Evolutionary conservation across 35 echinoderm and acorn worm species (phyloP).

Genomic region (Strongylocentrotus purpuratus): DNA sequence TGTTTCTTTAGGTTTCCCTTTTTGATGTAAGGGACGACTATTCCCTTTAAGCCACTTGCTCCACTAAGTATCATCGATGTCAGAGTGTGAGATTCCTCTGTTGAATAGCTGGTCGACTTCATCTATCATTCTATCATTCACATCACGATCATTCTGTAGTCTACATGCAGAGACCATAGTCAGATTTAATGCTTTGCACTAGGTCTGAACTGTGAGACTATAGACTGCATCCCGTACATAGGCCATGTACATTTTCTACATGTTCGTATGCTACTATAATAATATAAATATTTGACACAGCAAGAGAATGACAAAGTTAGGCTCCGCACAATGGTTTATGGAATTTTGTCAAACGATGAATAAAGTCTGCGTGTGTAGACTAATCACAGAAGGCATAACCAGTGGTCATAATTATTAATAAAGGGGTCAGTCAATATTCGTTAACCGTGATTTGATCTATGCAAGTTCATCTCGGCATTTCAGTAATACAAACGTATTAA

Average conservation of each 20-base stretch:
- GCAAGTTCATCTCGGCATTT: background rate
- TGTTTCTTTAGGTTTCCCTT: too few relatives aligned
- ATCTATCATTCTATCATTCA: background rate
- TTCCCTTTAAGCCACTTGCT: constrained; percentile 1
- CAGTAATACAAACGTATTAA: background rate
- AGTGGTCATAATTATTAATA: background rate
- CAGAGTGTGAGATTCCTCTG: background rate
- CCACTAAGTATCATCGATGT: background rate
- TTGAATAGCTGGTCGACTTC: background rate
- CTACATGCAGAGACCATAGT: background rate
- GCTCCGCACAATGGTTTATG: too few relatives aligned
- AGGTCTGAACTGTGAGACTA: background rate
- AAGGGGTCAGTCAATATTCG: background rate
- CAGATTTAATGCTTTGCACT: background rate
- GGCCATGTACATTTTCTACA: too few relatives aligned
- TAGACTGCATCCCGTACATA: too few relatives aligned
- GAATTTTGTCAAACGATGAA: too few relatives aligned
- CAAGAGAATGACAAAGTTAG: too few relatives aligned
- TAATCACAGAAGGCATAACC: too few relatives aligned
- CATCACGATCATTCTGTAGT: background rate
- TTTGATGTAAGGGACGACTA: background rate
- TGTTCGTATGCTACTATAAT: too few relatives aligned
- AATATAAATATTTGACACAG: too few relatives aligned
- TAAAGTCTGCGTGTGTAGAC: too few relatives aligned
- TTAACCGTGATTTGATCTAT: background rate